Evolutionary conservation across 2,797 vertebrate species (phyloP).

Genomic region (Sternarchorhynchus goeldii): DNA sequence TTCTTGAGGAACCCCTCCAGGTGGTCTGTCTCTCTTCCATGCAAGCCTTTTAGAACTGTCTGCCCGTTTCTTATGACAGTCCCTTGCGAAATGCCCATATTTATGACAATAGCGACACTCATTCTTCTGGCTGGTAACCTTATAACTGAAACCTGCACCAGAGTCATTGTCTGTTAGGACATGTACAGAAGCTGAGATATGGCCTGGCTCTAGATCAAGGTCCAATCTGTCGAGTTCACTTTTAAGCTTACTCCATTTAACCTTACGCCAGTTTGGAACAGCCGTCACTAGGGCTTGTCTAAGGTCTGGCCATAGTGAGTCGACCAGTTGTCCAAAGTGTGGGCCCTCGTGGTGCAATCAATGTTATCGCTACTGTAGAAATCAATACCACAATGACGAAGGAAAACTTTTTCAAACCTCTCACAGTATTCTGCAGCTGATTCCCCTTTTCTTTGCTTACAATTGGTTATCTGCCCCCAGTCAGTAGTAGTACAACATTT

Average conservation of each 20-base stretch:
- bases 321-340: too few relatives aligned
- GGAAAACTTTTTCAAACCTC: background rate
- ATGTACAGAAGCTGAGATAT: background rate
- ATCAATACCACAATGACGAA: slow-evolving; percentile 1
- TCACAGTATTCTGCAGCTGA: background rate
- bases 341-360: too few relatives aligned
- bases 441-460: too few relatives aligned
- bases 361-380: background rate
- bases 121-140: background rate
- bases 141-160: too few relatives aligned
- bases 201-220: background rate
- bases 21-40: background rate
- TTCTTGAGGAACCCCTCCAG: too few relatives aligned
- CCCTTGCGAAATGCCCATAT: background rate
- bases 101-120: background rate
- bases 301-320: background rate
- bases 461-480: too few relatives aligned
- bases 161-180: background rate
- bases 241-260: background rate
- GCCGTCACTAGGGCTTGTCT: background rate
- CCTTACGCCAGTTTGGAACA: background rate
- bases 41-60: background rate
- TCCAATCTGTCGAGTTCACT: background rate
- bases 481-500: too few relatives aligned
- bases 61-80: background rate